phyloP scores from a whole-genome alignment of 2,888 invertebrate genomes.

The Chalcis sispes region DNA sequence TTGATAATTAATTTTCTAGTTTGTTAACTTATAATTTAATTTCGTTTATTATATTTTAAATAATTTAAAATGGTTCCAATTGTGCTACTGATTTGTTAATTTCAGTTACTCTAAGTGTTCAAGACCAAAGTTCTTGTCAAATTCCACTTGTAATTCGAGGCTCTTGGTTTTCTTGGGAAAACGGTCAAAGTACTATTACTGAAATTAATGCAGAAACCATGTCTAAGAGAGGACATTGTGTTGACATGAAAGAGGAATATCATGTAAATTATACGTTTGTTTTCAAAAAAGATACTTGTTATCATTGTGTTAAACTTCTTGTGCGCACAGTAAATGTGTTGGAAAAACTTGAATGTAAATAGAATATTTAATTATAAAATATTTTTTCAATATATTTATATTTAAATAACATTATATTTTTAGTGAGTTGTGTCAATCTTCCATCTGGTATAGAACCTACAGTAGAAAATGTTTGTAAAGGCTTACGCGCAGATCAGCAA shows the following conservation, averaged over 20 bases:
- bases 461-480: conserved; percentile 86
- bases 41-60: too few species aligned
- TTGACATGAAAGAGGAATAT: conserved; percentile 84
- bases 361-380: neutral
- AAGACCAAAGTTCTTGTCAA: conserved; percentile 77
- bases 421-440: conserved; percentile 86
- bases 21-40: neutral
- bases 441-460: conserved; percentile 82
- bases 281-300: conserved; percentile 84
- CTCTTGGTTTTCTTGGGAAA: conserved; percentile 95
- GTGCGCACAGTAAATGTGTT: conserved; percentile 92
- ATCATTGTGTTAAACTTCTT: conserved; percentile 89
- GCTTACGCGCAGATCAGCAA: conserved; percentile 87
- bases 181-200: conserved; percentile 88
- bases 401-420: conserved; percentile 57
- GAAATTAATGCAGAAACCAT: conserved; percentile 89
- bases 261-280: conserved; percentile 92
- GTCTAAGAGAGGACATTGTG: conserved; percentile 85
- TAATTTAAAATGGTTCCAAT: too few species aligned
- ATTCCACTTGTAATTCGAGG: conserved; percentile 89
- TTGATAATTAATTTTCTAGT: neutral
- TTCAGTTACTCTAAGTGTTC: conserved; percentile 40
- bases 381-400: conserved; percentile 16
- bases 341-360: conserved; percentile 90
- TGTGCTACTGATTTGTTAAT: conserved; percentile 10